Evolutionary conservation across 2,113 vertebrate genomes (phyloP).

Genomic region (Todiramphus saurophagus): DNA sequence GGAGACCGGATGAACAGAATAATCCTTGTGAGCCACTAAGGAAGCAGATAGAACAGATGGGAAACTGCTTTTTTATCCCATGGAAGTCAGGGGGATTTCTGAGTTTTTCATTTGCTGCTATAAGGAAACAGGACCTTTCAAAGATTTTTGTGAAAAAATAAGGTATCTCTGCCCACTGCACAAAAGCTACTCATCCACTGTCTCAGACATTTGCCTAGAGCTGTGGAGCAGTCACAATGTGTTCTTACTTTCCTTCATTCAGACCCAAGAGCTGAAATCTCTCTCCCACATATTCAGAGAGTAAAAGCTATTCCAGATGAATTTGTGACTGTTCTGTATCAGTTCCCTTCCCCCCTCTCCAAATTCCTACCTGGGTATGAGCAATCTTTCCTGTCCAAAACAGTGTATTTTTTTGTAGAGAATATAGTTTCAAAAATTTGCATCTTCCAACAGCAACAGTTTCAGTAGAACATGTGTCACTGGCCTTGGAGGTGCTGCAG

Average conservation of each 20-base stretch:
- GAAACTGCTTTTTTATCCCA: neutral
- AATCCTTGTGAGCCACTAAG: neutral
- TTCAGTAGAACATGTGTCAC: neutral
- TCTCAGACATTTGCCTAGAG: neutral
- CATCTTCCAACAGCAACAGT: neutral
- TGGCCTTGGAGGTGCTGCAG: neutral
- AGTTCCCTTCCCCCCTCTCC: neutral
- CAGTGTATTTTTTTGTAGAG: neutral
- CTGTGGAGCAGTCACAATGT: neutral
- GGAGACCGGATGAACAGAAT: neutral
- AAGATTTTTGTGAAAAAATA: neutral
- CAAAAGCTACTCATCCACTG: neutral
- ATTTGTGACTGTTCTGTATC: neutral
- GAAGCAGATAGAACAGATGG: neutral
- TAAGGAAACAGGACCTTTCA: neutral
- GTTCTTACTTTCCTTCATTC: conserved; percentile 1
- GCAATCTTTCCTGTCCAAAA: neutral
- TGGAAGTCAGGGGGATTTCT: neutral
- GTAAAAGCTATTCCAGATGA: neutral
- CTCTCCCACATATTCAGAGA: neutral
- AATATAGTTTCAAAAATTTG: neutral
- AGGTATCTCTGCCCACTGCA: neutral
- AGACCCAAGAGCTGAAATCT: conserved; percentile 16
- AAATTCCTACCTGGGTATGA: neutral
- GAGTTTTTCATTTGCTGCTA: neutral